Evolutionary conservation across 2,888 invertebrate genomes (phyloP), one percentile per base, ranked within the genome.

Genomic region (Orthosia gothica): DNA sequence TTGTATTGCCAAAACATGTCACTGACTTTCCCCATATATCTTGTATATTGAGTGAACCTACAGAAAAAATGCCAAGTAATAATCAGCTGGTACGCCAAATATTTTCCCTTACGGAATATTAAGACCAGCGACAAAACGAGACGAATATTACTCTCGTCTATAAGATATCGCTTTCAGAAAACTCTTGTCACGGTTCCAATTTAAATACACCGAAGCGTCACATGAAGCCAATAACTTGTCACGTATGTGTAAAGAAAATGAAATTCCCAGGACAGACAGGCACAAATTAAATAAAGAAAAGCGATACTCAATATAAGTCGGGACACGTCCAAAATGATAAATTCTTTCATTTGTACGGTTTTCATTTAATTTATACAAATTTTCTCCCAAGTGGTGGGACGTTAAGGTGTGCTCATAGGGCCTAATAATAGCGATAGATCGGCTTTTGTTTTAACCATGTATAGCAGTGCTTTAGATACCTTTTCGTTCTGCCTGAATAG

Each of bases 331-430:
- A 83, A 84, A 85, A 89, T 93, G 92, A 94, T 94, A 94, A 92
- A 95, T 94, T 94, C 92, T 89, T 91, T 92, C 91, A 94, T 93
- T 94, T 94, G 92, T 93, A 91, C 89, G 82, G 85, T 89, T 89
- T 89, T 80, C 89, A 87, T 91, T 93, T 94, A 94, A 95, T 95
- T 94, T 94, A 94, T 92, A 94, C 93, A 93, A 92, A 92, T 86
- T 74, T 79, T 71, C 74, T 79, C 81, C 82, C 86, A 74, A 80
- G 87, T 82, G 87, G 78, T 76, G 71, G 26, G 45, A 40, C 70
- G 61, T 82, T 79, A 84, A 84, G 86, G 79, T 67, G 74, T 55
- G 68, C 63, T 2, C 84, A 84, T 70, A 76, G n/a, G 50, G 70
- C 50, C 0, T 26, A 5, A 32, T 66, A 58, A 58, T 63, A 5